Conservation (phyloP, 2,797 vertebrate genomes). For the Hirundo rustica region DNA sequence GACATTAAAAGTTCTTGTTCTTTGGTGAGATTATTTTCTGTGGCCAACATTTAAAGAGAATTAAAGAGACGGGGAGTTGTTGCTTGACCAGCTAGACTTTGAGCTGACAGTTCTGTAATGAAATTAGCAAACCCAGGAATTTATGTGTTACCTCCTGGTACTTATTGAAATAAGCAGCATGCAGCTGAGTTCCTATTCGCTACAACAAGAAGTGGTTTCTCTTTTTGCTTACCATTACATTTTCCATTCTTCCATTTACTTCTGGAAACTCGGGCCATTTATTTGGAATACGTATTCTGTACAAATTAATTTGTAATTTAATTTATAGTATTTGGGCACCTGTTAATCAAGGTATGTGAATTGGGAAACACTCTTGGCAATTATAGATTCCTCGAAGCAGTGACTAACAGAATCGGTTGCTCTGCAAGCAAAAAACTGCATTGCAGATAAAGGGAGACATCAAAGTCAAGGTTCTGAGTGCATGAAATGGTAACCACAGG, state of each 20-base stretch:
- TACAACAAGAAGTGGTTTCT: not conserved
- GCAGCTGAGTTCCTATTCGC: not conserved
- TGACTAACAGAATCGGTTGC: not conserved
- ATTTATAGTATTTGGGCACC: not conserved
- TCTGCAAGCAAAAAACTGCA: slow-evolving; percentile 5
- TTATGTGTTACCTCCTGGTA: not conserved
- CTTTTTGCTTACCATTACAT: not conserved
- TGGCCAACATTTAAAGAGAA: not conserved
- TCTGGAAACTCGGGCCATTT: not conserved
- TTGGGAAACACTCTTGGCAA: not conserved
- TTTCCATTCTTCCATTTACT: not conserved
- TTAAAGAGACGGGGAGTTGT: not conserved
- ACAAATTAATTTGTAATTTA: not conserved
- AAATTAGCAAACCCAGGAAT: not conserved
- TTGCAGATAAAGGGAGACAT: not conserved
- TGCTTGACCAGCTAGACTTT: not conserved
- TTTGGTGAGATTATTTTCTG: not conserved
- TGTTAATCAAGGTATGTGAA: not conserved
- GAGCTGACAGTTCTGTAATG: not conserved
- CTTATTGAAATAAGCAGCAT: not conserved
- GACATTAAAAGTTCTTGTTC: not conserved
- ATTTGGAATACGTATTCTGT: not conserved
- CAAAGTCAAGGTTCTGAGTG: not conserved
- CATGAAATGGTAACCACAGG: not conserved
- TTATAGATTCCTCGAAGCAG: not conserved